phyloP scores from a whole-genome alignment of 2,797 vertebrate species.

The Cetoscarus ocellatus region DNA sequence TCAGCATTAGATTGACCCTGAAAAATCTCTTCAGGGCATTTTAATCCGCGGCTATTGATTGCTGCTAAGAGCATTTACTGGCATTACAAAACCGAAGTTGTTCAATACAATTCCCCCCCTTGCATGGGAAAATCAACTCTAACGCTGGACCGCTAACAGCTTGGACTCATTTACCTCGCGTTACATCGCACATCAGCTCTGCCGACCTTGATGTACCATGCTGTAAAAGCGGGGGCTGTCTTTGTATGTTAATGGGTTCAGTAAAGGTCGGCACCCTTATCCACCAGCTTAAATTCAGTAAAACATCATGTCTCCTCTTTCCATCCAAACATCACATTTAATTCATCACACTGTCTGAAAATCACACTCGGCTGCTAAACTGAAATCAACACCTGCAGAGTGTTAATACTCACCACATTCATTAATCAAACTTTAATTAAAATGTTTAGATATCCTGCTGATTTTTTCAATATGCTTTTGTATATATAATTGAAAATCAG shows the following conservation, averaged over 20 bases:
- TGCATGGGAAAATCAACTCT: slow-evolving; percentile 26
- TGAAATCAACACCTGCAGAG: slow-evolving; percentile 4
- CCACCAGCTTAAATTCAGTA: slow-evolving; percentile 27
- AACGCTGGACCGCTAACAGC: slow-evolving; percentile 27
- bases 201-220: slow-evolving; percentile 48
- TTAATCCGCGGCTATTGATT: slow-evolving; percentile 60
- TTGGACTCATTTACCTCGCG: slow-evolving; percentile 22
- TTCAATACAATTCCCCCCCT: slow-evolving; percentile 43
- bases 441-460: neutral
- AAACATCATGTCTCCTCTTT: slow-evolving; percentile 1
- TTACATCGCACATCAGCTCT: neutral
- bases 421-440: neutral
- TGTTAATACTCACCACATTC: neutral
- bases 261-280: slow-evolving; percentile 38
- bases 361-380: neutral
- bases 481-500: neutral
- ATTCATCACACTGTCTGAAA: slow-evolving; percentile 1
- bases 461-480: neutral
- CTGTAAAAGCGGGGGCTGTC: slow-evolving; percentile 16
- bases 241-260: slow-evolving; percentile 45
- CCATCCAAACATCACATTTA: neutral
- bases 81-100: slow-evolving; percentile 46
- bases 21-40: slow-evolving; percentile 49
- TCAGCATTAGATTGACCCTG: slow-evolving; percentile 57
- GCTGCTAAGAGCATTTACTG: slow-evolving; percentile 63